Conservation (phyloP, 2,113 vertebrate species). For the Odocoileus hemionus region DNA sequence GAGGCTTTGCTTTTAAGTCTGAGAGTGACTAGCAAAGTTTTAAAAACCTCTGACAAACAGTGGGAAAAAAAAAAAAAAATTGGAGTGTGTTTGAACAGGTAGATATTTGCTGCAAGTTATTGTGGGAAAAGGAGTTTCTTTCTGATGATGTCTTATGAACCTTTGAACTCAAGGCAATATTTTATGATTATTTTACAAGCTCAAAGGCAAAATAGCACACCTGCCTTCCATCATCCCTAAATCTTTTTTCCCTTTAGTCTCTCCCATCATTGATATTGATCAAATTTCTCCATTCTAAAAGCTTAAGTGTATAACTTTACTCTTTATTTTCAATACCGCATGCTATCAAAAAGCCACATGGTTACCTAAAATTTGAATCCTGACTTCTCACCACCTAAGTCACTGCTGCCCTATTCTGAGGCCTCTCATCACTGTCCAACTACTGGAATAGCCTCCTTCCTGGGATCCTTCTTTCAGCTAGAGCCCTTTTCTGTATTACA, state of each 20-base stretch:
- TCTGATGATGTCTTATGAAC: neutral
- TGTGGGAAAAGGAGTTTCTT: neutral
- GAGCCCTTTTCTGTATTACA: neutral
- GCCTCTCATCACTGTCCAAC: neutral
- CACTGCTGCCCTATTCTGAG: fast-evolving
- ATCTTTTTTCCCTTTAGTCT: neutral
- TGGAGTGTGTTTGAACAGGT: neutral
- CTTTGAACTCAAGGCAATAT: neutral
- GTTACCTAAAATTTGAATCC: neutral
- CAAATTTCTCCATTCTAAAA: neutral
- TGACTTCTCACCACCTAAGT: neutral
- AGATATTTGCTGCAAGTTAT: neutral
- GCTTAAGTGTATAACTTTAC: neutral
- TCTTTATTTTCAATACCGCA: neutral
- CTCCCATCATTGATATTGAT: neutral
- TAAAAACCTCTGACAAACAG: neutral
- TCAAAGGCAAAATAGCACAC: neutral
- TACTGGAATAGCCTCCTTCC: neutral
- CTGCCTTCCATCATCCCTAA: neutral
- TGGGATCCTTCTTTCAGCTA: neutral
- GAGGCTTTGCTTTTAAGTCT: neutral
- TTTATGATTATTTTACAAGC: neutral
- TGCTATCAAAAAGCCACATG: neutral
- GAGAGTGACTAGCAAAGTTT: neutral
- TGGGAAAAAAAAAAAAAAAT: neutral